A percentile compares a stretch with the other conserved stretches of the same genome.
phyloP scores from a whole-genome alignment of 2,888 invertebrate genomes.

The Drosophila aldrichi region DNA sequence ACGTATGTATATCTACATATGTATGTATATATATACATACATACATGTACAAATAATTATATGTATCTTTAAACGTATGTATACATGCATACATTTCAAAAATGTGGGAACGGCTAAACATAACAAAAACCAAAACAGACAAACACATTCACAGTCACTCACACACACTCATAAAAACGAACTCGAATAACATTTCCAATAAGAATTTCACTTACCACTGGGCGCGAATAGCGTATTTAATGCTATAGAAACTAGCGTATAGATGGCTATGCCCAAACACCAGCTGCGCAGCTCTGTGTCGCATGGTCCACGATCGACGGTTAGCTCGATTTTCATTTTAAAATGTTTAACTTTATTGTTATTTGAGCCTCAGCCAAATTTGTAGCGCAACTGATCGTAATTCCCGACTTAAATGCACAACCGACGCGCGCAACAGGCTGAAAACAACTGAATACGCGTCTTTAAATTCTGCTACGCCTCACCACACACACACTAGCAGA shows the following conservation, averaged over 20 bases:
- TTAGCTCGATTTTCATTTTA: slow-evolving; percentile 69
- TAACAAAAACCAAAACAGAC: slow-evolving; percentile 3
- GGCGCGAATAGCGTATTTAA: slow-evolving; percentile 58
- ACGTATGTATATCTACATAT: slow-evolving; percentile 15
- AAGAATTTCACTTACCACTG: slow-evolving; percentile 52
- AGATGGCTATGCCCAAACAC: slow-evolving; percentile 72
- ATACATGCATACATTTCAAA: slow-evolving; percentile 2
- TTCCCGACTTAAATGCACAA: neutral
- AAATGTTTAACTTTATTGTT: neutral
- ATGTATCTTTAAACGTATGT: neutral
- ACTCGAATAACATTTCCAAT: slow-evolving; percentile 1
- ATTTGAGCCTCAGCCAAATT: neutral
- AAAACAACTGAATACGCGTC: slow-evolving; percentile 35
- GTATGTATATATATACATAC: neutral
- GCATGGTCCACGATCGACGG: slow-evolving; percentile 72
- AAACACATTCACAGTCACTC: neutral
- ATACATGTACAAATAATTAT: slow-evolving; percentile 4
- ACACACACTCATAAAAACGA: neutral
- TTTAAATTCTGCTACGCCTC: neutral
- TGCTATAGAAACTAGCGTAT: slow-evolving; percentile 45
- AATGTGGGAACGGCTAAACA: slow-evolving; percentile 5
- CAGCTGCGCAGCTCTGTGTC: slow-evolving; percentile 64
- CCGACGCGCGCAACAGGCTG: slow-evolving; percentile 37
- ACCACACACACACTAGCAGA: neutral
- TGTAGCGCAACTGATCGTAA: neutral